Evolutionary conservation across 2,113 vertebrate genomes (phyloP), one percentile per base, ranked within the genome.

Genomic region (Chamaea fasciata): DNA sequence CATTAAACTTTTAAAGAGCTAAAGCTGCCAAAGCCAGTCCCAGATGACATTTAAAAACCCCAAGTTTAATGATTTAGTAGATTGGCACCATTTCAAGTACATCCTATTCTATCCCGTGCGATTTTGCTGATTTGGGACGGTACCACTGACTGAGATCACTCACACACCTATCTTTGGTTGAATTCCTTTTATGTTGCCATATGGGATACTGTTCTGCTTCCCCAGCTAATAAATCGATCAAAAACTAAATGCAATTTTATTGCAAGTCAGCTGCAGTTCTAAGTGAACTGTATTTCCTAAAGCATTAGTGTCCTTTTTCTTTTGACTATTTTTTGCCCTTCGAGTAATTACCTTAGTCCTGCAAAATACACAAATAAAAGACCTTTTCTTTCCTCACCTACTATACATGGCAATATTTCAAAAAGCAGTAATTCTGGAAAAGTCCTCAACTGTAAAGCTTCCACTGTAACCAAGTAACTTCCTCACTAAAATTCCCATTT

Each of bases 1-100:
- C 94, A 97, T 96, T 96, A 97, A 97, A 97, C 47, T 94, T 96
- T 96, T 88, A 95, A 91, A 85, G 68, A 82, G 75, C 90, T 87
- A 95, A 95, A 93, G 90, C 71, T 93, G 94, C 95, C 89, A 84
- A 90, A 52, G 85, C 86, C 86, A n/a, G 78, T 49, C 87, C 79
- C 55, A 68, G 81, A 27, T 94, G 90, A 88, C 91, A 92, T 87
- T 76, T 86, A 81, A 79, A 83, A 92, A 62, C 17, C 50, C n/a
- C 55, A 37, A 76, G 59, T 81, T 94, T 87, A 96, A 96, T 94
- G 74, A 92, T 96, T 96, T 79, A 96, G 81, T 70, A 87, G 84
- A 56, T 1, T 35, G 88, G 86, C 87, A 82, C 55, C 13, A 56
- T 80, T 95, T 56, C 83, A 76, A 79, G 55, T 41, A 39, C 81